These are phyloP conservation scores for Aspidiotus rigidus DNA, from an alignment of 2,888 invertebrate genomes.

Conservation along the genomic window DNA sequence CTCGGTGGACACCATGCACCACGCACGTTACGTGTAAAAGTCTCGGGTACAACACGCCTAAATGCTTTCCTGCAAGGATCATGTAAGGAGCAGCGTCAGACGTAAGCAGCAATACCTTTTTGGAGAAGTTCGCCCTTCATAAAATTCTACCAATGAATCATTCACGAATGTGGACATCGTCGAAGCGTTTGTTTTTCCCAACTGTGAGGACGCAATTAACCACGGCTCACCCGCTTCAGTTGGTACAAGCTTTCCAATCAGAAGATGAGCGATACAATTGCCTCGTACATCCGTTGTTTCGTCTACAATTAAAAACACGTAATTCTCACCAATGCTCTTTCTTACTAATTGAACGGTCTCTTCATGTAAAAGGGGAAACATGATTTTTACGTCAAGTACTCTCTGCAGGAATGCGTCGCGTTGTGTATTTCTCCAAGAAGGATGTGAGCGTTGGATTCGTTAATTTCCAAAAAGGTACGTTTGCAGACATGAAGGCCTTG, in stretches of 20 bases:
- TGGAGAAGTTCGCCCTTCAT: background rate
- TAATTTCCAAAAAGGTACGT: slow-evolving; percentile 13
- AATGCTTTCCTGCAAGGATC: background rate
- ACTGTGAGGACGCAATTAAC: background rate
- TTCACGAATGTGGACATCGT: background rate
- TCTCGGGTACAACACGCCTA: background rate
- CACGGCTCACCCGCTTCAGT: background rate
- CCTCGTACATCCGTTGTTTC: slow-evolving; percentile 13
- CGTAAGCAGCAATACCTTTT: background rate
- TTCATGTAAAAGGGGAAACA: background rate
- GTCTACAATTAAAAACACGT: slow-evolving; percentile 1
- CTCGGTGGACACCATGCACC: slow-evolving; percentile 6
- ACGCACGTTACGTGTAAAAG: slow-evolving; percentile 1
- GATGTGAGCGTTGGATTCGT: background rate
- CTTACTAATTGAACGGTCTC: slow-evolving; percentile 11
- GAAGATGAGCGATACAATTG: slow-evolving; percentile 3
- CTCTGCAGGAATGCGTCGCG: slow-evolving; percentile 5
- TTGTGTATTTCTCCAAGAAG: slow-evolving; percentile 11
- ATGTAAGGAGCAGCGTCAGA: slow-evolving; percentile 2
- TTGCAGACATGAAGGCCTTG: too few species aligned
- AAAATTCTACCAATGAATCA: background rate
- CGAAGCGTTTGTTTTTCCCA: background rate
- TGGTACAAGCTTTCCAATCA: slow-evolving; percentile 6
- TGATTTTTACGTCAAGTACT: slow-evolving; percentile 1
- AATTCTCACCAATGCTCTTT: slow-evolving; percentile 4